Base-by-base conservation (phyloP, 1,140 invertebrate genomes). In the Potamilus streckersoni region DNA sequence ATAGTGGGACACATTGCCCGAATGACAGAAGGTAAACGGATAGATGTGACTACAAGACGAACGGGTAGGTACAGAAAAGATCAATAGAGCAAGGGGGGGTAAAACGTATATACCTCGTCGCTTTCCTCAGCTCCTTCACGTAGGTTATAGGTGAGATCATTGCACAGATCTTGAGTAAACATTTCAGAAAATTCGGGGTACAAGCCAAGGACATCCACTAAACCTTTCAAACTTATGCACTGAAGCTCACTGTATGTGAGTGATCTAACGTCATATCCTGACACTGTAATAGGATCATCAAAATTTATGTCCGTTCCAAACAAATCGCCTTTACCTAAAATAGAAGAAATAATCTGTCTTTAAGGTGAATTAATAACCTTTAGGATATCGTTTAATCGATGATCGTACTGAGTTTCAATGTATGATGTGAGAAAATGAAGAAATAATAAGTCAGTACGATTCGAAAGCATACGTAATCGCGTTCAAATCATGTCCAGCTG, bases 211-310 rank as follows among this genome's bases (percentile, higher is more conserved):
- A 97, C 96, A 78, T 97, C 96, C n/a, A 96, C 93, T 14, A 98
- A 91, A 2, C 96, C 79, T 58, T 79, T 80, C 27, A 84, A 74
- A 89, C 96, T 93, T 77, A 99, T 95, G 89, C 96, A 97, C 89
- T 98, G 98, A 49, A 99, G 91, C 91, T 98, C 97, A 90, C 97
- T 98, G 89, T 98, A 98, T 31, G 96, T 98, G 38, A 98, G 92
- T 27, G 96, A 96, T 90, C 96, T 95, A 19, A 98, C 96, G 87
- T 98, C 96, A 90, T 96, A 96, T 85, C 95, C 96, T 12, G 96
- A 97, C 88, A 97, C 97, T 14, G 97, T 94, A 12, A 98, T 92
- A 1, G 95, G 93, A 84, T 97, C 95, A 2, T 82, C 91, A 88
- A 73, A 91, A 83, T 80, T 84, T 84, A 98, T 96, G 89, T 98